These are phyloP conservation scores for Tauraco hartlaubi DNA, from an alignment of 2,797 vertebrate genomes.

Conservation along the genomic window DNA sequence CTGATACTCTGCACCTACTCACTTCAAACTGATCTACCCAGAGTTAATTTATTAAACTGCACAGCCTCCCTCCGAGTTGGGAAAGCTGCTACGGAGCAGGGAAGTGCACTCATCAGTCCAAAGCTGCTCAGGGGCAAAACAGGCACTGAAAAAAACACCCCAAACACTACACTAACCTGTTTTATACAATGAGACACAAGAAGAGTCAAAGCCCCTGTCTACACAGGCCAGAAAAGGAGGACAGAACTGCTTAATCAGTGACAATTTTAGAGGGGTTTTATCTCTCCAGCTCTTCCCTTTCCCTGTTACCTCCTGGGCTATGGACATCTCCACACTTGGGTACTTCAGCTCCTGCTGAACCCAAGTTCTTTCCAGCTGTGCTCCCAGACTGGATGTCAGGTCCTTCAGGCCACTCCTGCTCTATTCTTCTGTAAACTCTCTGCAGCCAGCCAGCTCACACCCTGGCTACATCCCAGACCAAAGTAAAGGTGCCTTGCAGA, in stretches of 20 bases:
- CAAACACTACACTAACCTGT: background rate
- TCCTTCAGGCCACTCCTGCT: background rate
- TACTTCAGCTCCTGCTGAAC: slow-evolving; percentile 9
- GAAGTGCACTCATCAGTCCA: background rate
- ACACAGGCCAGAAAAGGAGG: background rate
- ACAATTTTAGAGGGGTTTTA: background rate
- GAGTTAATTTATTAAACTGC: slow-evolving; percentile 46
- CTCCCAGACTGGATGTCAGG: slow-evolving; percentile 19
- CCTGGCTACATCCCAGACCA: background rate
- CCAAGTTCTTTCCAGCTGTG: slow-evolving; percentile 17
- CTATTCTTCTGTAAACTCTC: background rate
- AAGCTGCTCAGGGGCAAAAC: background rate
- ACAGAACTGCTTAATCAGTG: background rate
- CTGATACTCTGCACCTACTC: background rate
- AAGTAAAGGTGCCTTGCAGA: slow-evolving; percentile 36
- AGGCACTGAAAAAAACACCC: background rate
- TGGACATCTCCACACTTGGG: background rate
- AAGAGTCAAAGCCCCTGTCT: background rate
- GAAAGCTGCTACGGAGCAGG: background rate
- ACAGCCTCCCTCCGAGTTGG: slow-evolving; percentile 9
- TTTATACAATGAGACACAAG: background rate
- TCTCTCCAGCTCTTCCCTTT: background rate
- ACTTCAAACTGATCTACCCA: slow-evolving; percentile 44
- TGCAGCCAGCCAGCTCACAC: background rate
- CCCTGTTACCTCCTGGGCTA: background rate